phyloP scores from a whole-genome alignment of 2,797 vertebrate species.

The Ambastaia sidthimunki region DNA sequence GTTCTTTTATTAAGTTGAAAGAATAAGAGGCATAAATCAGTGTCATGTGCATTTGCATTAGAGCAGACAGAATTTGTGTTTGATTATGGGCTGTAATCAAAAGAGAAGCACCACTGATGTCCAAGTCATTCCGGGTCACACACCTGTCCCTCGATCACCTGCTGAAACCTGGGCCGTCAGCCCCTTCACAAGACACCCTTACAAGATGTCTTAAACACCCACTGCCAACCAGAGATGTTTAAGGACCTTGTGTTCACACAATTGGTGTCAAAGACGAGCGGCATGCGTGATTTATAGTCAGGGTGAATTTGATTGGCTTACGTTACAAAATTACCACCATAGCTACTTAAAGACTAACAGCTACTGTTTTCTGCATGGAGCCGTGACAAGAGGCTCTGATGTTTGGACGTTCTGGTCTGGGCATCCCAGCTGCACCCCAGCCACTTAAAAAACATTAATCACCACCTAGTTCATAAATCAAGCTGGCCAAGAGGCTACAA shows the following conservation, averaged over 20 bases:
- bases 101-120: neutral
- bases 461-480: constrained; percentile 97
- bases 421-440: constrained; percentile 81
- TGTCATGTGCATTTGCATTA: constrained; percentile 9
- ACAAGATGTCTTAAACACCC: constrained; percentile 56
- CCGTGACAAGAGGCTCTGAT: constrained; percentile 39
- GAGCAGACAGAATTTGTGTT: neutral
- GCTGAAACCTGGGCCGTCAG: neutral
- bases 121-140: constrained; percentile 8
- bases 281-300: constrained; percentile 81
- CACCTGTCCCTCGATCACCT: constrained; percentile 18
- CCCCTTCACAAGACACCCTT: constrained; percentile 1
- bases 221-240: constrained; percentile 59
- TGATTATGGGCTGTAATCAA: constrained; percentile 20
- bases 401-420: constrained; percentile 54
- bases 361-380: constrained; percentile 13
- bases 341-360: constrained; percentile 21
- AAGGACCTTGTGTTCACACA: constrained; percentile 65
- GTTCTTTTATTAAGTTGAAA: neutral
- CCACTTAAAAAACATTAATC: constrained; percentile 98
- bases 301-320: constrained; percentile 26
- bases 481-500: constrained; percentile 72
- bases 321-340: neutral
- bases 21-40: neutral
- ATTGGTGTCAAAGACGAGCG: constrained; percentile 77